A percentile compares a stretch with the other conserved stretches of the same genome.
Evolutionary conservation across 2,797 vertebrate genomes (phyloP).

Genomic region (Chelidonichthys spinosus): DNA sequence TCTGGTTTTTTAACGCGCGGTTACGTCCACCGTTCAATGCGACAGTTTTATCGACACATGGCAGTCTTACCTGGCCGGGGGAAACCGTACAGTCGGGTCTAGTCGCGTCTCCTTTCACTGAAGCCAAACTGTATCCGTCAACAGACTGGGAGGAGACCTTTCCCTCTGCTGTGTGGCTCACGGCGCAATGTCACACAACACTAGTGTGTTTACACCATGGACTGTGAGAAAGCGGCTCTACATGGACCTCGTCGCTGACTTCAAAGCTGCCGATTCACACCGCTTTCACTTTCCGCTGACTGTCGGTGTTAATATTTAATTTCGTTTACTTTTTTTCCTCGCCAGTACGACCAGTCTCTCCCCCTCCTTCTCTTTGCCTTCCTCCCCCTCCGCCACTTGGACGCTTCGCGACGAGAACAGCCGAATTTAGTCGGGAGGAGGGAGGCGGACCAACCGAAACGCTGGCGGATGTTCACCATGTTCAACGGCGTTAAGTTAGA

Average conservation of each 20-base stretch:
- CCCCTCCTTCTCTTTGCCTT: constrained; percentile 28
- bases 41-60: constrained; percentile 20
- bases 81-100: constrained; percentile 39
- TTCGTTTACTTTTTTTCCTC: constrained; percentile 48
- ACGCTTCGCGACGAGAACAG: constrained; percentile 69
- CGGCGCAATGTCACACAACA: constrained; percentile 65
- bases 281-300: constrained; percentile 43
- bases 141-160: constrained; percentile 78
- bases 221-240: constrained; percentile 22
- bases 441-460: constrained; percentile 64
- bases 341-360: constrained; percentile 19
- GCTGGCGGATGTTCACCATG: constrained; percentile 25
- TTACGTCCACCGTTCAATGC: not conserved
- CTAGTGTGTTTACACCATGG: constrained; percentile 53
- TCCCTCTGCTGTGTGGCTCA: constrained; percentile 59
- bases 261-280: constrained; percentile 20
- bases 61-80: constrained; percentile 74
- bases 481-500: constrained; percentile 12
- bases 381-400: constrained; percentile 59
- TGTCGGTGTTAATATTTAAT: constrained; percentile 23
- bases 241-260: constrained; percentile 31
- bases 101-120: constrained; percentile 56
- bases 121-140: constrained; percentile 73
- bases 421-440: constrained; percentile 67
- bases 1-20: not conserved